A percentile compares a stretch with the other conserved stretches of the same genome.
Conservation (phyloP, 2,888 invertebrate genomes). For the Nomada lathburiana region DNA sequence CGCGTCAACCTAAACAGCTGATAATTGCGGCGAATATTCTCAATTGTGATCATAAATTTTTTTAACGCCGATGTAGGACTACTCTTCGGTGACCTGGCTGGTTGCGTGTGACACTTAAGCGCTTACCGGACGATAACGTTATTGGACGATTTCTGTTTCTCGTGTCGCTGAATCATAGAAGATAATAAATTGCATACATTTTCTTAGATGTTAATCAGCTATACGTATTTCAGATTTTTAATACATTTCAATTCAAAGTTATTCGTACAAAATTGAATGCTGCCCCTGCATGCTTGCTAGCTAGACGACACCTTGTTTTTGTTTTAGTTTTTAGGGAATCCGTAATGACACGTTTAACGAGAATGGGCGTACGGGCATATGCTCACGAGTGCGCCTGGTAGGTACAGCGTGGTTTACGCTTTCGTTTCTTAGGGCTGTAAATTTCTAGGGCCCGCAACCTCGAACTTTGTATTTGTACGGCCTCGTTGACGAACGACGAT, state of each 20-base stretch:
- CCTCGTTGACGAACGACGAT: slow-evolving; percentile 79
- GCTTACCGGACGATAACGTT: background rate
- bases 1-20: slow-evolving; percentile 76
- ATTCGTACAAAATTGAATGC: background rate
- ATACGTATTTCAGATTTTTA: background rate
- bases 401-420: slow-evolving; percentile 68
- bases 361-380: background rate
- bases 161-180: too few relatives aligned
- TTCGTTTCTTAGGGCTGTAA: slow-evolving; percentile 77
- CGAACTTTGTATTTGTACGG: slow-evolving; percentile 78
- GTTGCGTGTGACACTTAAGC: background rate
- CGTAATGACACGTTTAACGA: background rate
- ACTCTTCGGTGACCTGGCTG: slow-evolving; percentile 1
- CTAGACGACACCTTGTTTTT: background rate
- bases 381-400: slow-evolving; percentile 30
- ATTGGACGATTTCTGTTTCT: slow-evolving; percentile 9
- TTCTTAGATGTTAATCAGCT: too few relatives aligned
- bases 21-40: slow-evolving; percentile 79
- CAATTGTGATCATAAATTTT: slow-evolving; percentile 74
- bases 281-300: too few relatives aligned
- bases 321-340: background rate
- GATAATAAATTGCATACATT: too few relatives aligned
- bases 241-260: too few relatives aligned
- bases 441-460: slow-evolving; percentile 77
- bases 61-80: slow-evolving; percentile 55